phyloP scores from a whole-genome alignment of 2,797 vertebrate genomes.

The Pangasius larnaudii region DNA sequence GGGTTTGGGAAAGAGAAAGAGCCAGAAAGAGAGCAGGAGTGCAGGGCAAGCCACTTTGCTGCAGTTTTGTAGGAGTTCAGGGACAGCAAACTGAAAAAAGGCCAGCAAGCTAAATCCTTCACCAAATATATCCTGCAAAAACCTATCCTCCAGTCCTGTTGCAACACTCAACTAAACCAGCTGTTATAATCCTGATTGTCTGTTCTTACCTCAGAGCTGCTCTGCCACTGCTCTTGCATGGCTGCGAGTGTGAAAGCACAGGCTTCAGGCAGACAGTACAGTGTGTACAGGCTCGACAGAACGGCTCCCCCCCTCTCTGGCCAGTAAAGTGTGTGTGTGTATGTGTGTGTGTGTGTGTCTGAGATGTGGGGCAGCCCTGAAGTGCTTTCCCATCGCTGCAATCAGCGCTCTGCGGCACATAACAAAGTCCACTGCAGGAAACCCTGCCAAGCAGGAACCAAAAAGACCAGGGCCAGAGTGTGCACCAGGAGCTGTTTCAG shows the following conservation, averaged over 20 bases:
- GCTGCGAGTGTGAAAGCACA: conserved; percentile 43
- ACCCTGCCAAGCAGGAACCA: conserved; percentile 70
- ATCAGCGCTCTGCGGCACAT: conserved; percentile 74
- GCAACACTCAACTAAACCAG: conserved; percentile 19
- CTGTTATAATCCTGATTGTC: conserved; percentile 35
- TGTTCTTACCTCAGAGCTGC: conserved; percentile 72
- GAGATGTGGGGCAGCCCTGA: conserved; percentile 74
- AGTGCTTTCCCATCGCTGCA: conserved; percentile 78
- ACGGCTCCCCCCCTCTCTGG: conserved; percentile 62
- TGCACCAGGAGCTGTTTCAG: conserved; percentile 58
- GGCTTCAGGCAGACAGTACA: conserved; percentile 42
- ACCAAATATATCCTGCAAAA: neutral
- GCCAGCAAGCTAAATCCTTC: conserved; percentile 1
- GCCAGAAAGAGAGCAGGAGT: conserved; percentile 49
- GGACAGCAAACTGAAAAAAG: neutral
- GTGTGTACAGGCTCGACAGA: conserved; percentile 64
- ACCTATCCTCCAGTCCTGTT: neutral
- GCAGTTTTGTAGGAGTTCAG: conserved; percentile 34
- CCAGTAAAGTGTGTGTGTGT: conserved; percentile 57
- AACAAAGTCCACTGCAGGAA: conserved; percentile 58
- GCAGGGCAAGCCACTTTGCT: conserved; percentile 48
- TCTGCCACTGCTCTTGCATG: conserved; percentile 73
- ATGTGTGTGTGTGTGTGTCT: conserved; percentile 47
- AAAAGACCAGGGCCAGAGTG: conserved; percentile 33
- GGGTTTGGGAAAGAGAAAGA: conserved; percentile 49